These are phyloP conservation scores for Hirtodrosophila histrioides DNA, from an alignment of 2,888 invertebrate species.

Conservation along the genomic window DNA sequence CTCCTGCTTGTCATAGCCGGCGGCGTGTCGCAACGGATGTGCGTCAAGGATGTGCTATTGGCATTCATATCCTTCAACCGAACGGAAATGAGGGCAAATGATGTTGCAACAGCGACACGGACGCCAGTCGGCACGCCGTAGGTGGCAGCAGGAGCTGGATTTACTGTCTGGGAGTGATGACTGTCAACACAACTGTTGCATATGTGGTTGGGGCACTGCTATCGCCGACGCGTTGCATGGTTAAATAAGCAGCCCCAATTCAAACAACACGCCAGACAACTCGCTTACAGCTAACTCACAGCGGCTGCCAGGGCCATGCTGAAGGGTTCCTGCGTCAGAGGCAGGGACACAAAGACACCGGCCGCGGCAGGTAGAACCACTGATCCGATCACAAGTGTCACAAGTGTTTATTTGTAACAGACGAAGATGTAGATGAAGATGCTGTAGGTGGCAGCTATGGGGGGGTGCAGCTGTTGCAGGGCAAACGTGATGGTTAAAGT, in stretches of 20 bases:
- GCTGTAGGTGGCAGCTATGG: no score
- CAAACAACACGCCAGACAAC: slow-evolving; percentile 39
- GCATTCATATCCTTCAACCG: slow-evolving; percentile 73
- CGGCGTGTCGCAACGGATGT: slow-evolving; percentile 70
- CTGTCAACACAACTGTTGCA: slow-evolving; percentile 72
- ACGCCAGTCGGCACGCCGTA: not conserved
- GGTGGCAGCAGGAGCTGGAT: not conserved
- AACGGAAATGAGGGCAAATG: slow-evolving; percentile 65
- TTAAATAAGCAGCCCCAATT: slow-evolving; percentile 64
- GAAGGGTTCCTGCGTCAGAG: no score
- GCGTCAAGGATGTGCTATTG: slow-evolving; percentile 74
- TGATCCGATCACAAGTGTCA: slow-evolving; percentile 75
- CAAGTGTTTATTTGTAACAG: slow-evolving; percentile 73
- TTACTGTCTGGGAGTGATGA: slow-evolving; percentile 1
- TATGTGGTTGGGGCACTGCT: slow-evolving; percentile 47
- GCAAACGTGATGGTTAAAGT: slow-evolving; percentile 59
- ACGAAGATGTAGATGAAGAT: slow-evolving; percentile 29
- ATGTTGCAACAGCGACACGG: slow-evolving; percentile 53
- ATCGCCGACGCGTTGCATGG: slow-evolving; percentile 45
- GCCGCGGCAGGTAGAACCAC: slow-evolving; percentile 12
- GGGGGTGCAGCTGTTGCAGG: slow-evolving; percentile 38
- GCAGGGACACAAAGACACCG: not conserved
- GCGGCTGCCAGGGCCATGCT: not conserved
- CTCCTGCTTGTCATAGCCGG: slow-evolving; percentile 13
- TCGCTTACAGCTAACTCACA: slow-evolving; percentile 38